Conservation (phyloP, 2,888 invertebrate genomes). For the Bruchidius siliquastri region DNA sequence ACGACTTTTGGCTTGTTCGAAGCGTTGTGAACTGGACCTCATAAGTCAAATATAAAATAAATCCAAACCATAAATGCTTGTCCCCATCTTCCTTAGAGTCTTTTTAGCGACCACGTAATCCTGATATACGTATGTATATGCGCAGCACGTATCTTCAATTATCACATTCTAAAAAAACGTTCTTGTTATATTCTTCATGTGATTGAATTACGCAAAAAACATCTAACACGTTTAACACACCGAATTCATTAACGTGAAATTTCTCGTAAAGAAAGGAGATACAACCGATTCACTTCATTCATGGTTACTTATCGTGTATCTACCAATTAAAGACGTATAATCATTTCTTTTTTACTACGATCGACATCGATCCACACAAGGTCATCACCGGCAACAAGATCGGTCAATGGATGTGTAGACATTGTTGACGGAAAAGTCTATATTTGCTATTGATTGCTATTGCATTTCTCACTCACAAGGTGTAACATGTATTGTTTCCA, state of each 20-base stretch:
- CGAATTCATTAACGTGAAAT: background rate
- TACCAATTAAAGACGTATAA: background rate
- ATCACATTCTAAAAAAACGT: background rate
- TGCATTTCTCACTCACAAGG: background rate
- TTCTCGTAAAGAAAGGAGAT: background rate
- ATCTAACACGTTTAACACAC: background rate
- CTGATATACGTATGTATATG: no score
- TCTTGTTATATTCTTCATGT: background rate
- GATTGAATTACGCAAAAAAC: background rate
- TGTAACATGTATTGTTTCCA: background rate
- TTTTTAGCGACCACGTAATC: no score
- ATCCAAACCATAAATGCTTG: no score
- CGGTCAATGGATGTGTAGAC: background rate
- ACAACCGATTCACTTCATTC: background rate
- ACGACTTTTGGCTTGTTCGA: no score
- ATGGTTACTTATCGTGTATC: background rate
- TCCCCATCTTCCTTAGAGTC: no score
- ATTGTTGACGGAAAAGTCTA: background rate
- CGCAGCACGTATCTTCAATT: background rate
- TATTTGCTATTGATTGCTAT: background rate
- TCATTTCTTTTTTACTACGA: background rate
- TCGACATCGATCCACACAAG: background rate
- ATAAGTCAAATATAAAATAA: no score
- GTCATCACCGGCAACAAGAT: background rate
- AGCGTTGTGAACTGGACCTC: no score